Conservation (phyloP, 2,113 vertebrate species). For the Atherinomorus stipes region DNA sequence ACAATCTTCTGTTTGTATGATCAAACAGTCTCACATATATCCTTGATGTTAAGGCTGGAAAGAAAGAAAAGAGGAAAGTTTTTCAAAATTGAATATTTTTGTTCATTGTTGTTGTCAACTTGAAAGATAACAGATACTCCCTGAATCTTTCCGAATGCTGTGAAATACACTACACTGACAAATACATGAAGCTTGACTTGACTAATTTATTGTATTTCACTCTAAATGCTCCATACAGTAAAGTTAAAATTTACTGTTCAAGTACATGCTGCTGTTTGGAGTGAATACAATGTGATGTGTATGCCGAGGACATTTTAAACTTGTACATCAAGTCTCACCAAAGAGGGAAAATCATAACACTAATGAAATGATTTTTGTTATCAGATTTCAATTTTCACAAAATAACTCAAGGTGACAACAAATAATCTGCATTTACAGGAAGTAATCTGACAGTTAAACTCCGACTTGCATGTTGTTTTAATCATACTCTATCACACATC, state of each 20-base stretch:
- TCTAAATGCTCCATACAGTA: background rate
- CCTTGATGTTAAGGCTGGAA: background rate
- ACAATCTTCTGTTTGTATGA: background rate
- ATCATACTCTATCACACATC: no score
- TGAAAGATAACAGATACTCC: background rate
- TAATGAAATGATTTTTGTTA: no score
- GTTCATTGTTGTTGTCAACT: background rate
- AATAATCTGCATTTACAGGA: no score
- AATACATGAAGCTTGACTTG: background rate
- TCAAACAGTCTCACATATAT: conserved; percentile 18
- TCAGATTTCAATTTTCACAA: no score
- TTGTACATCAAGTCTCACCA: no score
- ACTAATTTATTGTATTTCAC: background rate
- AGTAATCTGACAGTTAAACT: no score
- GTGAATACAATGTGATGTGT: background rate
- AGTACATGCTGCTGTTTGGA: background rate
- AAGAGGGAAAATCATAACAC: no score
- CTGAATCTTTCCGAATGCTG: background rate
- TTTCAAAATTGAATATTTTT: background rate
- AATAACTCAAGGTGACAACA: no score
- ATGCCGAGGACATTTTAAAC: no score
- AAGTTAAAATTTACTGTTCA: background rate
- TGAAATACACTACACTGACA: background rate
- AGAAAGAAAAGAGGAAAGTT: background rate
- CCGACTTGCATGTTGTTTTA: no score